These are phyloP conservation scores for Pyrrhosoma nymphula DNA, from an alignment of 2,888 invertebrate species.

Conservation along the genomic window DNA sequence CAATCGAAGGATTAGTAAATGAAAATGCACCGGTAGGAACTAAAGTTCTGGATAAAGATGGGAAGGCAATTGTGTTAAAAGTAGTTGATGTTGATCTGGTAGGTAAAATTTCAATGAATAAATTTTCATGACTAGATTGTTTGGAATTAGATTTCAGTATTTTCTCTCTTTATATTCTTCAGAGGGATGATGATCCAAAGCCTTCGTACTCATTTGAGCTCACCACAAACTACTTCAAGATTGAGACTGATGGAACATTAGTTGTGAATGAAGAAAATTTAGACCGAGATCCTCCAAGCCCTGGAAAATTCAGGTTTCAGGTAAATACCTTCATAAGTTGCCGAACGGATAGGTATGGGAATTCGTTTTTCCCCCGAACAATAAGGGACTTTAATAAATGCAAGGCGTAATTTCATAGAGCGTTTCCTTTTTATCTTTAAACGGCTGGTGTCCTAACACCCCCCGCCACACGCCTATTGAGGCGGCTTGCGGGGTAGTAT, in stretches of 20 bases:
- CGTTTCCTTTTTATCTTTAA: too few species aligned
- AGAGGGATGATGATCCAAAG: constrained; percentile 89
- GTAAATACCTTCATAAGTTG: constrained; percentile 76
- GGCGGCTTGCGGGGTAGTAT: too few species aligned
- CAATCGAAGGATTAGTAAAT: constrained; percentile 88
- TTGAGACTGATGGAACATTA: constrained; percentile 86
- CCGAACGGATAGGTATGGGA: too few species aligned
- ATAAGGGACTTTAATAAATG: too few species aligned
- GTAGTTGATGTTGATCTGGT: constrained; percentile 94
- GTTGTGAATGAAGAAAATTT: constrained; percentile 91
- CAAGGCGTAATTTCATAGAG: too few species aligned
- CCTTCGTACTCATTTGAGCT: constrained; percentile 90
- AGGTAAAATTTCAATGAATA: constrained; percentile 75
- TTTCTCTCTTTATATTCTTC: constrained; percentile 73
- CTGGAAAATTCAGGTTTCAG: constrained; percentile 91
- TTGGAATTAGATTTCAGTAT: neutral
- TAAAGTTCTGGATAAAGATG: constrained; percentile 84
- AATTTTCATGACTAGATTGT: neutral
- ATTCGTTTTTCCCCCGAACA: too few species aligned
- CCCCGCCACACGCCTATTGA: too few species aligned
- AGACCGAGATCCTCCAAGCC: constrained; percentile 92
- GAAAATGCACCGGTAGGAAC: constrained; percentile 94
- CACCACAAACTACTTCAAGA: constrained; percentile 89
- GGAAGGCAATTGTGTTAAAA: constrained; percentile 85
- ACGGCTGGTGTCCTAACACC: too few species aligned